These are phyloP conservation scores for Rhinoptilus africanus DNA, from an alignment of 2,113 vertebrate genomes.

Conservation along the genomic window DNA sequence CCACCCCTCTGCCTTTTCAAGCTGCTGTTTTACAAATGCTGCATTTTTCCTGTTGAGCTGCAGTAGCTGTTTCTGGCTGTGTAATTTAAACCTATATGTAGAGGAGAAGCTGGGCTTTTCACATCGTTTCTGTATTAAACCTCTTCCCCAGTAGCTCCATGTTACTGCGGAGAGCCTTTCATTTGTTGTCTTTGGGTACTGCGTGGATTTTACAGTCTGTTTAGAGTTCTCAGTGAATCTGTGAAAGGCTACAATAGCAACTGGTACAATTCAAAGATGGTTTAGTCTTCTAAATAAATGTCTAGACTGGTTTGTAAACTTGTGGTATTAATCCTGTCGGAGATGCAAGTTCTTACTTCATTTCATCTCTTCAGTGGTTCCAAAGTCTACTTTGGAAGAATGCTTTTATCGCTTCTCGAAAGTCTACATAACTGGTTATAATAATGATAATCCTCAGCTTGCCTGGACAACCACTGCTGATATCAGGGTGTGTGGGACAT, in stretches of 20 bases:
- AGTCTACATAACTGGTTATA: neutral
- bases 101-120: conserved; percentile 39
- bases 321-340: neutral
- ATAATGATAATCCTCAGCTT: neutral
- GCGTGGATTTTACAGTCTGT: conserved; percentile 23
- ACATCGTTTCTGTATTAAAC: conserved; percentile 43
- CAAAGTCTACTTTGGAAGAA: neutral
- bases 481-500: neutral
- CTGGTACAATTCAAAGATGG: neutral
- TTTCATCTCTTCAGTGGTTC: neutral
- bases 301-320: conserved; percentile 28
- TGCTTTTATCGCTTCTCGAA: neutral
- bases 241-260: neutral
- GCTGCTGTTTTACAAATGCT: conserved; percentile 25
- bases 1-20: neutral
- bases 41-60: neutral
- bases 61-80: conserved; percentile 49
- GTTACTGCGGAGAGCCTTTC: conserved; percentile 17
- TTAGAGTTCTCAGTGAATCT: conserved; percentile 35
- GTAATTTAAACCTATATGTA: conserved; percentile 52
- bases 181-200: conserved; percentile 3
- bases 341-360: neutral
- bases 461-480: neutral
- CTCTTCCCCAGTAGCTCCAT: conserved; percentile 8
- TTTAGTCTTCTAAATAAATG: neutral